Evolutionary conservation across 35 echinoderm and acorn worm genomes (phyloP).

Genomic region (Apostichopus parvimensis): DNA sequence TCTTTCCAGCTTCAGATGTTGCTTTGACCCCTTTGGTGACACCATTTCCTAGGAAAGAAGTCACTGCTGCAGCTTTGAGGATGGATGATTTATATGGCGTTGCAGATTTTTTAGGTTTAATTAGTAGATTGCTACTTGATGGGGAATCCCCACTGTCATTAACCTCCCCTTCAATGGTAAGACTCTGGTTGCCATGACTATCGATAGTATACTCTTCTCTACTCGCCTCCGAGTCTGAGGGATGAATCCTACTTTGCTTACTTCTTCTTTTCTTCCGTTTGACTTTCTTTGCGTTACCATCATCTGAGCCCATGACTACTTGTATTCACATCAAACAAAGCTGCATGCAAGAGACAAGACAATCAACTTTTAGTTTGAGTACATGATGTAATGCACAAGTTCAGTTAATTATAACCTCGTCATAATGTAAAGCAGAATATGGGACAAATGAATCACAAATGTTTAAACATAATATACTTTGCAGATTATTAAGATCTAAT

Average conservation of each 20-base stretch:
- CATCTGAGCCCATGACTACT: constrained; percentile 21
- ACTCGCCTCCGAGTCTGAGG: background rate
- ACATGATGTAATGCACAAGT: too few species aligned
- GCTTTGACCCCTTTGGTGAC: background rate
- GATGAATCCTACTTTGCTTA: background rate
- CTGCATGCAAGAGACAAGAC: too few species aligned
- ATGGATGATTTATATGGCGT: background rate
- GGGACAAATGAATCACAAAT: too few species aligned
- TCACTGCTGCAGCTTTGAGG: background rate
- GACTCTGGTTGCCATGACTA: constrained; percentile 16
- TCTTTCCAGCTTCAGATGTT: background rate
- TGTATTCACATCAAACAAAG: background rate
- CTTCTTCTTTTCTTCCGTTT: constrained; percentile 10
- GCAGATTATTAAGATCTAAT: too few species aligned
- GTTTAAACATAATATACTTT: too few species aligned
- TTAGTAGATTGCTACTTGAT: background rate
- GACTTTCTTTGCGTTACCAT: background rate
- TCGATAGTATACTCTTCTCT: background rate
- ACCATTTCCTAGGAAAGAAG: constrained; percentile 20
- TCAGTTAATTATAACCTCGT: too few species aligned
- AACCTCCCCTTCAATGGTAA: constrained; percentile 28
- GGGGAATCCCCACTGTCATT: constrained; percentile 25
- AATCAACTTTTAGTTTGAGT: too few species aligned
- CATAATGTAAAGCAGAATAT: too few species aligned
- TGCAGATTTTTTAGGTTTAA: background rate